Evolutionary conservation across 2,113 vertebrate species (phyloP).

Genomic region (Phyllostomus discolor): DNA sequence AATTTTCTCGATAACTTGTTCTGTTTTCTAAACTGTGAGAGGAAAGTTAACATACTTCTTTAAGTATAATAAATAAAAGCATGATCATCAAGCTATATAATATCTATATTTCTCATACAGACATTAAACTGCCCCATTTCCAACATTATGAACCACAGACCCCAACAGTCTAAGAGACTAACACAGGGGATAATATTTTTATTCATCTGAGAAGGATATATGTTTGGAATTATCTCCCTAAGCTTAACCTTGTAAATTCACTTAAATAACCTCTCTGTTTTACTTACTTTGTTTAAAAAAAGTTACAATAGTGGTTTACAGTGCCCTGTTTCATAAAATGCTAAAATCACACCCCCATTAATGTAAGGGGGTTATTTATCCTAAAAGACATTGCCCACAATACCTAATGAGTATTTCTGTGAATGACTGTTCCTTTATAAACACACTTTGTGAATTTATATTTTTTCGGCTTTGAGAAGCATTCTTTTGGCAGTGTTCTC

Average conservation of each 20-base stretch:
- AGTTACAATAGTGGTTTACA: not conserved
- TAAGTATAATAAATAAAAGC: constrained; percentile 19
- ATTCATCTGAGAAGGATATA: not conserved
- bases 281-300: constrained; percentile 2
- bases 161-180: not conserved
- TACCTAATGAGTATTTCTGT: not conserved
- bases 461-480: constrained; percentile 12
- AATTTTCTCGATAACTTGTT: not conserved
- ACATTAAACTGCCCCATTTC: constrained; percentile 10
- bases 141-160: not conserved
- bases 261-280: not conserved
- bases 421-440: not conserved
- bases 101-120: not conserved
- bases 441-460: constrained; percentile 30
- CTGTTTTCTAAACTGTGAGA: not conserved
- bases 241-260: constrained; percentile 23
- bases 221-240: not conserved
- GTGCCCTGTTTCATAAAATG: constrained; percentile 16
- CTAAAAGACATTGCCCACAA: not conserved
- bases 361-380: not conserved
- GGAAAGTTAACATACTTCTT: constrained; percentile 4
- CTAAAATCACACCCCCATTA: not conserved
- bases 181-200: not conserved
- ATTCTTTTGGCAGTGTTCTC: constrained; percentile 36
- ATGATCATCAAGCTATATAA: not conserved